These are phyloP conservation scores for Macrophya alboannulata DNA, from an alignment of 2,888 invertebrate genomes.

Conservation along the genomic window DNA sequence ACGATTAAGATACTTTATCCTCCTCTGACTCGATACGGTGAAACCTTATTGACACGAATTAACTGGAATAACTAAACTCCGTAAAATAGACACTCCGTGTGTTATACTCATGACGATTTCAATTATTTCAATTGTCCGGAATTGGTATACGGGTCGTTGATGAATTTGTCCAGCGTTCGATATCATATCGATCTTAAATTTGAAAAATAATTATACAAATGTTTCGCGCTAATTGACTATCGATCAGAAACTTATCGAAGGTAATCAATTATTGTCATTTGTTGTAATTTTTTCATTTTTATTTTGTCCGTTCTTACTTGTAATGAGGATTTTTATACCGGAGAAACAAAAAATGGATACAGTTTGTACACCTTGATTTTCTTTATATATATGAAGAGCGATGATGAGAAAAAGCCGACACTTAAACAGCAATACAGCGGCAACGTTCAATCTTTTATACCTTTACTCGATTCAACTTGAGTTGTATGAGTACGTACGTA, in stretches of 20 bases:
- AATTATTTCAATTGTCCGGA: constrained; percentile 8
- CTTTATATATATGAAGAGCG: not conserved
- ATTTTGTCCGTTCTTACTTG: not conserved
- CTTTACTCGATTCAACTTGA: not conserved
- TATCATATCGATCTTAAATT: not conserved
- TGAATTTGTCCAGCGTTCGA: not conserved
- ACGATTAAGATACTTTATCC: constrained; percentile 35
- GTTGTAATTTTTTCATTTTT: no score
- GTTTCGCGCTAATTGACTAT: not conserved
- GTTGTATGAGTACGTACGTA: not conserved
- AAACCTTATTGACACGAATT: not conserved
- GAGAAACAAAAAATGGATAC: not conserved
- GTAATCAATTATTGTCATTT: not conserved
- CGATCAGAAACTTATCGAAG: not conserved
- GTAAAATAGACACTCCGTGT: not conserved
- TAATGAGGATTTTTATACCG: not conserved
- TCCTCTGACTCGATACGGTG: constrained; percentile 25
- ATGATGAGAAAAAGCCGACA: constrained; percentile 33
- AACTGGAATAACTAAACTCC: constrained; percentile 8
- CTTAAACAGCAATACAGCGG: not conserved
- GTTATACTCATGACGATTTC: not conserved
- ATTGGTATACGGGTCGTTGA: not conserved
- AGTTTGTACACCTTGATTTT: not conserved
- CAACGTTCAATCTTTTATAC: constrained; percentile 20
- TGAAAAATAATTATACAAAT: not conserved